Base-by-base conservation (phyloP, 2,888 invertebrate species). In the Scrobipalpa atriplicella region DNA sequence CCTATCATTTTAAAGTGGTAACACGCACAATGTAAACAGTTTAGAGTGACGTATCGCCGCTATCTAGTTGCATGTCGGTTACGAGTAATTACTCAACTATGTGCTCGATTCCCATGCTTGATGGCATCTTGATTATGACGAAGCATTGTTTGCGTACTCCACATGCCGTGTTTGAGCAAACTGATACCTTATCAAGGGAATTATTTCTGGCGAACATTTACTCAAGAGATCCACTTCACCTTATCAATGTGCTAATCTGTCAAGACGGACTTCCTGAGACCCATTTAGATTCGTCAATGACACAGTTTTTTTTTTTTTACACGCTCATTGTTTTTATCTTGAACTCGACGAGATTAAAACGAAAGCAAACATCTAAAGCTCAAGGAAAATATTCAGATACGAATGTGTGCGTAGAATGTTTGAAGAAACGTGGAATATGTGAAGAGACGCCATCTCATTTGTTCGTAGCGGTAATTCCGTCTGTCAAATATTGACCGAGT, bases 401-500 rank as follows among this genome's bases (percentile, higher is more conserved):
- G 61, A 39, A 66, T 60, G 63, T 62, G 67, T 38, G 66, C 66
- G 63, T 71, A 16, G 16, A 38, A 68, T 84, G 78, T 83, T 83
- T 83, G 79, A 83, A 83, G 79, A 81, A 82, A 83, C 79, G 80
- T 78, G 76, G 80, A 64, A 80, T 80, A 78, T 80, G 79, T 79
- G 81, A 76, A 74, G 81, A 83, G 82, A 80, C 84, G 82, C 81
- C 80, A 82, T 87, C 84, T 83, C 85, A 85, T 87, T 88, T 89
- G 87, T 84, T 77, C 85, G 82, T 88, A 91, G 90, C 91, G 90
- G 91, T 91, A 90, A 89, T 90, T 86, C 83, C 81, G 85, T 78
- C 83, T 79, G 80, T 83, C 85, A 88, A 92, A 91, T 91, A 91
- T 92, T 92, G 88, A 89, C 90, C 71, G 81, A 86, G 87, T 84